These are phyloP conservation scores for Drosophila nebulosa DNA, from an alignment of 1,140 invertebrate species.

Conservation along the genomic window DNA sequence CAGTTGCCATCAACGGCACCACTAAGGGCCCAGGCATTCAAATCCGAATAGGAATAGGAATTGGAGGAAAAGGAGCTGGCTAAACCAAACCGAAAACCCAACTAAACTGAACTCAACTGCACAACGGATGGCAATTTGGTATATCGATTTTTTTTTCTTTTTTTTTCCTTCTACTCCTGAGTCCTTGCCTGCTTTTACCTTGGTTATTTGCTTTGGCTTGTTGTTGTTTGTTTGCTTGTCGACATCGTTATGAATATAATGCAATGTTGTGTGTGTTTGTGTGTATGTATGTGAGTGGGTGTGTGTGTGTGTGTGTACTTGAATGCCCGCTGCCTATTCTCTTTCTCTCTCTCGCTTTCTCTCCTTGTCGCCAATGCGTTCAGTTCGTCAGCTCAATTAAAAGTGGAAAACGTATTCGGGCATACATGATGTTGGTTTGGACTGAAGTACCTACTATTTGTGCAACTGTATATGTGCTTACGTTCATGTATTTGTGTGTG, in stretches of 20 bases:
- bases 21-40: background rate
- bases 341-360: background rate
- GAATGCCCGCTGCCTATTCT: background rate
- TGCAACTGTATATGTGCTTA: background rate
- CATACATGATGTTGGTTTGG: conserved; percentile 21
- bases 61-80: background rate
- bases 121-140: conserved; percentile 38
- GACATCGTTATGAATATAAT: conserved; percentile 35
- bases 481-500: background rate
- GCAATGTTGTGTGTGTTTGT: background rate
- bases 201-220: conserved; percentile 36
- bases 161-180: background rate
- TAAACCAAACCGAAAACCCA: background rate
- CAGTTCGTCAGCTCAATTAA: conserved; percentile 42
- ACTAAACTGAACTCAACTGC: conserved; percentile 11
- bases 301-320: background rate
- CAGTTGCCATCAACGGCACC: background rate
- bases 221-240: conserved; percentile 19
- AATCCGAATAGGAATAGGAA: background rate
- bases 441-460: background rate
- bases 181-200: conserved; percentile 3
- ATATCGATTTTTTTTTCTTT: conserved; percentile 57
- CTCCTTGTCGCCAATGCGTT: background rate
- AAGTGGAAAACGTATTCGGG: conserved; percentile 42
- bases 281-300: background rate